These are phyloP conservation scores for Lagocephalus sceleratus DNA, from an alignment of 2,797 vertebrate genomes.

Conservation along the genomic window DNA sequence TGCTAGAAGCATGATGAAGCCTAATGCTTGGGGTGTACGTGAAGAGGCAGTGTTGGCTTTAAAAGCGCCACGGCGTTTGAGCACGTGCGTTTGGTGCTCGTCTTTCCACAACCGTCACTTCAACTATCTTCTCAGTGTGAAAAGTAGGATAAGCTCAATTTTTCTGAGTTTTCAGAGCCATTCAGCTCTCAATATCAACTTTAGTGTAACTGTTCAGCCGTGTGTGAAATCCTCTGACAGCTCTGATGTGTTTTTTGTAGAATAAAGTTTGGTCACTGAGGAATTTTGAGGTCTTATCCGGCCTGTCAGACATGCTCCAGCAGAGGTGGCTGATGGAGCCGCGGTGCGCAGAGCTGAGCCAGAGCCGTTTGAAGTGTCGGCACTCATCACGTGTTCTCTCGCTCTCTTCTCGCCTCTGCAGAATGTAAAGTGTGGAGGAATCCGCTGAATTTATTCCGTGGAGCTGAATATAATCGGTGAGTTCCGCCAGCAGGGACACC, in stretches of 20 bases:
- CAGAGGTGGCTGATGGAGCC: conserved; percentile 3
- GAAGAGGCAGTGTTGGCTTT: no score
- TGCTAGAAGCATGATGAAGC: background rate
- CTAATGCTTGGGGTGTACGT: no score
- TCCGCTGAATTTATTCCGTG: conserved; percentile 96
- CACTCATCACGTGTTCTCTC: conserved; percentile 33
- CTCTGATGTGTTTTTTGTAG: background rate
- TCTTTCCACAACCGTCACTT: no score
- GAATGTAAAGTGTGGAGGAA: conserved; percentile 99
- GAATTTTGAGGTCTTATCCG: conserved; percentile 11
- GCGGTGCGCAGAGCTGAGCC: no score
- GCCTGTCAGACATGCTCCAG: conserved; percentile 7
- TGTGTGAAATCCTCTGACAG: background rate
- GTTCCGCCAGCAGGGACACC: conserved; percentile 45
- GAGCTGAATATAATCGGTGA: conserved; percentile 98
- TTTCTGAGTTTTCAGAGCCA: no score
- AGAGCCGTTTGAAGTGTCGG: conserved; percentile 5
- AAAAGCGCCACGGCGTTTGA: no score
- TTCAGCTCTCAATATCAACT: background rate
- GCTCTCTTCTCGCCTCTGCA: conserved; percentile 70
- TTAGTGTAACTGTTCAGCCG: background rate
- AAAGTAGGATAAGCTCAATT: no score
- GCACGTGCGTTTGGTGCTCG: no score
- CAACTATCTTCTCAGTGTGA: no score
- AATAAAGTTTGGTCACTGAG: conserved; percentile 5